Evolutionary conservation across 2,113 vertebrate genomes (phyloP).

Genomic region (Elephas maximus): DNA sequence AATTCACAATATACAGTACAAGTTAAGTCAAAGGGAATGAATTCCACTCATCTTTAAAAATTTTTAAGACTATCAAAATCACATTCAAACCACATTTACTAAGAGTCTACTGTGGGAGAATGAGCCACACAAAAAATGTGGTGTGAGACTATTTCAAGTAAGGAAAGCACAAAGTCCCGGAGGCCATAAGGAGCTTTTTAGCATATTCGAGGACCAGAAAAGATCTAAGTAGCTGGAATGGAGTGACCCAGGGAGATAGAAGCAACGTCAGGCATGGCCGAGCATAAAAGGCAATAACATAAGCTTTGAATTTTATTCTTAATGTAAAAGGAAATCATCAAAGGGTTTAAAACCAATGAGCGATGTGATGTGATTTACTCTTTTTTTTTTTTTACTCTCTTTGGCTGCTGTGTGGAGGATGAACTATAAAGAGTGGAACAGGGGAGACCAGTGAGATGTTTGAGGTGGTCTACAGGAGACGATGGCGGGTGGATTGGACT

Average conservation of each 20-base stretch:
- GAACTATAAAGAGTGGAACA: not conserved
- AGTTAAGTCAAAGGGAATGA: not conserved
- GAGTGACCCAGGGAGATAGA: not conserved
- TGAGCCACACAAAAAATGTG: conserved; percentile 17
- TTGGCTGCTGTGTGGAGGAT: not conserved
- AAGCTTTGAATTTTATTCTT: not conserved
- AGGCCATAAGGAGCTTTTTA: not conserved
- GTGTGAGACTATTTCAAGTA: not conserved
- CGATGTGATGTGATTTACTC: not conserved
- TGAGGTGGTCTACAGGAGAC: not conserved
- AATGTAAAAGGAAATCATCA: not conserved
- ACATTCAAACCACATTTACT: not conserved
- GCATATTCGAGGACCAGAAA: not conserved
- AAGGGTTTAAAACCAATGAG: not conserved
- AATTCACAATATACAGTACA: not conserved
- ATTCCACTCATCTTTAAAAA: not conserved
- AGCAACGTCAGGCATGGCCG: not conserved
- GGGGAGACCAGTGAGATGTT: not conserved
- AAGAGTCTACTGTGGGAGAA: not conserved
- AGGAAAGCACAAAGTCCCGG: not conserved
- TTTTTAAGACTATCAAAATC: not conserved
- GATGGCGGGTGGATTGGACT: not conserved
- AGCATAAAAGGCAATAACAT: not conserved
- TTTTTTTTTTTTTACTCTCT: not conserved
- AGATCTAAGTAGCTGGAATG: not conserved